Evolutionary conservation across 1,140 invertebrate genomes (phyloP).

Genomic region (Drosophila nigromelanica): DNA sequence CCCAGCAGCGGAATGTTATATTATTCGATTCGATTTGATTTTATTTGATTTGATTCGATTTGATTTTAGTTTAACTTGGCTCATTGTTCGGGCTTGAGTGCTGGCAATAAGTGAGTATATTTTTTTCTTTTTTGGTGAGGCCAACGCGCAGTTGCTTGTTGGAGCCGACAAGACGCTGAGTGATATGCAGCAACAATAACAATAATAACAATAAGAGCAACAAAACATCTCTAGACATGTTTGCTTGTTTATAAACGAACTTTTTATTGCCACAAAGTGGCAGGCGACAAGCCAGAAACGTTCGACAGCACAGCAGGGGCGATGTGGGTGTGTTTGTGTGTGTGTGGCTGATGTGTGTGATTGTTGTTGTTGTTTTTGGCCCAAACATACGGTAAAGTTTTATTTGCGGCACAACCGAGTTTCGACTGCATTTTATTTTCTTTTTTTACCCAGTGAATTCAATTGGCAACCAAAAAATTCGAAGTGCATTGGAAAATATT

Average conservation of each 20-base stretch:
- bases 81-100: not conserved
- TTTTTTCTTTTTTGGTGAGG: slow-evolving; percentile 4
- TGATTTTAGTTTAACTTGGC: slow-evolving; percentile 3
- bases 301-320: slow-evolving; percentile 24
- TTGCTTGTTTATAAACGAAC: slow-evolving; percentile 75
- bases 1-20: slow-evolving; percentile 1
- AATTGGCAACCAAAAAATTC: slow-evolving; percentile 46
- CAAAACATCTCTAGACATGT: slow-evolving; percentile 55
- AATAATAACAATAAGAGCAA: slow-evolving; percentile 27
- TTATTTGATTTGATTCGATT: not conserved
- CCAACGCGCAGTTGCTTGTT: slow-evolving; percentile 28
- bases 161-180: slow-evolving; percentile 66
- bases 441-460: slow-evolving; percentile 26
- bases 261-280: slow-evolving; percentile 75
- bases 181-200: slow-evolving; percentile 58
- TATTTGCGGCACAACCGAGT: slow-evolving; percentile 21
- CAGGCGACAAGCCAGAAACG: slow-evolving; percentile 59
- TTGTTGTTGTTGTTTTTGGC: slow-evolving; percentile 7
- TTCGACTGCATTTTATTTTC: slow-evolving; percentile 35
- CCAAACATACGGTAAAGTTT: slow-evolving; percentile 34
- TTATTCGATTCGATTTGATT: slow-evolving; percentile 5
- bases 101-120: slow-evolving; percentile 9
- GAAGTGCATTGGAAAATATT: slow-evolving; percentile 17
- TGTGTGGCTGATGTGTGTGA: not conserved
- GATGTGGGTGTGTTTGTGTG: not conserved